Base-by-base conservation (phyloP, 2,888 invertebrate genomes). In the Orthosia incerta region DNA sequence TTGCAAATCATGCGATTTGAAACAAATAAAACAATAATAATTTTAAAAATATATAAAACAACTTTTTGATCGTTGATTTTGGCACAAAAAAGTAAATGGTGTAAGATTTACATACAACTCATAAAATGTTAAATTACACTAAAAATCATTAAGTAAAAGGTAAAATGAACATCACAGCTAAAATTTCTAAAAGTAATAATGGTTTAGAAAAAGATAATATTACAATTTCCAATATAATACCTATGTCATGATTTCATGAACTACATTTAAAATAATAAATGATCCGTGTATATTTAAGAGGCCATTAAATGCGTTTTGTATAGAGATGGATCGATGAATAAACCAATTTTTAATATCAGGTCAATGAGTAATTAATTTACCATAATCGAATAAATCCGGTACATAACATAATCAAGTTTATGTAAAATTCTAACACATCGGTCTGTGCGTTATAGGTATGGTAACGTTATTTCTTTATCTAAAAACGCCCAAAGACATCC, bases 111-210 rank as follows among this genome's bases (percentile, higher is more conserved):
- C 20, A 76, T 69, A 74, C 59, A 80, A 76, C 79, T 80, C 72
- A 77, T 71, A 81, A 75, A 69, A 76, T 67, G 67, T 61, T 45
- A 60, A 45, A 60, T 60, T 45, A 60, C 59, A 71, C 61, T 78
- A 76, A 74, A 81, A 83, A 84, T 31, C 11, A 77, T n/a, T 83
- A 84, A 84, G 65, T 67, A 51, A 78, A 82, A 79, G 63, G 74
- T 82, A 83, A 88, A 82, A 80, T 79, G 76, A 85, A 89, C 85
- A 91, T 90, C 89, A 91, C 89, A 90, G 88, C 81, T 83, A 88
- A 86, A 82, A 74, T 70, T 66, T 80, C 67, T 80, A 82, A 61
- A 57, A 51, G 20, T 65, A 70, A 63, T 23, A 53, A 71, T 63
- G 20, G 5, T 60, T 71, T 63, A 76, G 45, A 76, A 53, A 63